Evolutionary conservation across 2,113 vertebrate species (phyloP).

Genomic region (Misgurnus mizolepis): DNA sequence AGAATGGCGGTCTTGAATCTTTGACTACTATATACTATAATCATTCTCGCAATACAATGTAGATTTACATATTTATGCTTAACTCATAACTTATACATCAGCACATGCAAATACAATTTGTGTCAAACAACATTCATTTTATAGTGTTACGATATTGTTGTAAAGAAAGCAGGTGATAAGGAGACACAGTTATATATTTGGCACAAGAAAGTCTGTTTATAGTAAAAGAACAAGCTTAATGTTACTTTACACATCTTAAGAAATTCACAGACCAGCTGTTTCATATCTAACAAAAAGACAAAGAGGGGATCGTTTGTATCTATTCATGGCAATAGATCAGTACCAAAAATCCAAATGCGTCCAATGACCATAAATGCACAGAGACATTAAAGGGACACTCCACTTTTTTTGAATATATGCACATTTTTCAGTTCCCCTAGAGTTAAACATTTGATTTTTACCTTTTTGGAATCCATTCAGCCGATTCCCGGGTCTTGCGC

Average conservation of each 20-base stretch:
- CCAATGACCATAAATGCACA: background rate
- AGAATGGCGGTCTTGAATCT: background rate
- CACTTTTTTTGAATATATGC: background rate
- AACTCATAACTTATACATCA: background rate
- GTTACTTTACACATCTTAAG: background rate
- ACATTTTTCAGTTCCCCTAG: too few relatives aligned
- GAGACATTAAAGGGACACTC: background rate
- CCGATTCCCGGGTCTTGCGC: too few relatives aligned
- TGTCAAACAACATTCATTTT: background rate
- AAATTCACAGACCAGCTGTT: conserved; percentile 50
- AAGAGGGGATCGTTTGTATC: background rate
- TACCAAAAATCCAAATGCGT: background rate
- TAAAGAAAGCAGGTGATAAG: conserved; percentile 17
- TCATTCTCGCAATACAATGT: background rate
- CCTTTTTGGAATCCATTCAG: too few relatives aligned
- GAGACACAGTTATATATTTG: conserved; percentile 25
- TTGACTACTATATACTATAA: background rate
- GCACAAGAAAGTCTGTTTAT: conserved; percentile 24
- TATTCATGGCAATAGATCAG: background rate
- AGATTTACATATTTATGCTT: conserved; percentile 11
- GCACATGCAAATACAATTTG: conserved; percentile 1
- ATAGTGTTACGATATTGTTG: background rate
- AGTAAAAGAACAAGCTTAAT: background rate
- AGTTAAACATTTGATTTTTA: too few relatives aligned
- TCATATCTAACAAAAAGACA: background rate